These are phyloP conservation scores for Betta splendens DNA, from an alignment of 2,797 vertebrate genomes.

Conservation along the genomic window DNA sequence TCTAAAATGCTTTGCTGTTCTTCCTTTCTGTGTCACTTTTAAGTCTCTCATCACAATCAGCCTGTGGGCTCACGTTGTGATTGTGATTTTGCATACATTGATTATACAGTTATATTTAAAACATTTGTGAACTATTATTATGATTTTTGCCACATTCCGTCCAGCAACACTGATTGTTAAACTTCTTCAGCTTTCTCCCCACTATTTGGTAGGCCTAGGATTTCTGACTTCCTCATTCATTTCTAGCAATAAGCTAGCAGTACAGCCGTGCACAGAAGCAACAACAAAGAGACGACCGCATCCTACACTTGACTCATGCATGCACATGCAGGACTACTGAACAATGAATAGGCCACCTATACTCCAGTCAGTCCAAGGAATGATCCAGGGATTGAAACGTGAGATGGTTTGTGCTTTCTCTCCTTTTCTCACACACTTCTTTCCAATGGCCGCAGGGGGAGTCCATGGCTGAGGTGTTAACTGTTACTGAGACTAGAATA, in stretches of 20 bases:
- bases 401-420: constrained; percentile 65
- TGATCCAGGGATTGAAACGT: constrained; percentile 78
- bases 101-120: not conserved
- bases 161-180: no score
- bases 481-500: constrained; percentile 55
- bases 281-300: constrained; percentile 12
- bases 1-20: not conserved
- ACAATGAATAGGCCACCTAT: constrained; percentile 62
- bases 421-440: constrained; percentile 51
- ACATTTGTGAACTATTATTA: not conserved
- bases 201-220: not conserved
- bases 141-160: constrained; percentile 3
- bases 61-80: not conserved
- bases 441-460: constrained; percentile 50
- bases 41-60: not conserved
- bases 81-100: not conserved
- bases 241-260: not conserved
- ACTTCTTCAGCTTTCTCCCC: not conserved
- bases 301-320: constrained; percentile 31
- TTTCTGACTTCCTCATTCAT: not conserved
- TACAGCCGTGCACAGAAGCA: constrained; percentile 2
- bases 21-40: not conserved
- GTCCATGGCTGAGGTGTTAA: constrained; percentile 83
- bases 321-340: constrained; percentile 37
- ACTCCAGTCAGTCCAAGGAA: constrained; percentile 56